Base-by-base conservation (phyloP, 2,888 invertebrate genomes). In the Callosobruchus maculatus region DNA sequence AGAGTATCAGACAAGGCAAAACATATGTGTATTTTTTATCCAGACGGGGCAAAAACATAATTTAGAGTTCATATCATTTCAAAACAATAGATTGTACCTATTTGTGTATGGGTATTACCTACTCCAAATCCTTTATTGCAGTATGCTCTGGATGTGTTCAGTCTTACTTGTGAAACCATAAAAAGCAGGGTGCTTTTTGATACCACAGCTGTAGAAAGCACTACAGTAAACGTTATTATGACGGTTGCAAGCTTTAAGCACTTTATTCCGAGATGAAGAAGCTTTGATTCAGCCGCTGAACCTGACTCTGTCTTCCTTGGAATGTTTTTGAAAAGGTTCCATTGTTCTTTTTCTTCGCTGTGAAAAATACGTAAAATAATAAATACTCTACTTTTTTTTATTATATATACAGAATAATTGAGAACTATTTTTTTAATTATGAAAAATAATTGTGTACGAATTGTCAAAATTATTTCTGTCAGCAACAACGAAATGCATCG, bases 291-390 rank as follows among this genome's bases (percentile, higher is more conserved):
- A 20, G 89, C 91, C 88, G 91, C 92, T 0, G 95, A 94, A 68
- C 93, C 93, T 67, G 90, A 90, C 77, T 91, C 90, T 76, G 90
- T 89, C 84, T 92, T 90, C 72, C 92, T 89, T 0, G 94, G 94
- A 13, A 92, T 89, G 81, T 93, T 91, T 82, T 93, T 90, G 85
- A 96, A 96, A 20, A 93, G 89, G 83, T 96, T 93, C 96, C 96
- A 97, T 74, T 77, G 73, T 49, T 79, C 74, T 21, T 74, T 78
- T 22, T 80, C 81, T 73, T 79, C 77, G 31, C 82, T 82, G 73
- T 22, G 79, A 76, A 21, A 26, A 26, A 26, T 26, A n/a, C n/a
- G n/a, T 26, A 26, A 26, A 26, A 7, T 26, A 26, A 26, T 2
- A 3, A 20, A 20, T 67, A 20, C n/a, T 67, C n/a, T 20, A n/a